Evolutionary conservation across 2,113 vertebrate genomes (phyloP).

Genomic region (Dipodomys stephensi): DNA sequence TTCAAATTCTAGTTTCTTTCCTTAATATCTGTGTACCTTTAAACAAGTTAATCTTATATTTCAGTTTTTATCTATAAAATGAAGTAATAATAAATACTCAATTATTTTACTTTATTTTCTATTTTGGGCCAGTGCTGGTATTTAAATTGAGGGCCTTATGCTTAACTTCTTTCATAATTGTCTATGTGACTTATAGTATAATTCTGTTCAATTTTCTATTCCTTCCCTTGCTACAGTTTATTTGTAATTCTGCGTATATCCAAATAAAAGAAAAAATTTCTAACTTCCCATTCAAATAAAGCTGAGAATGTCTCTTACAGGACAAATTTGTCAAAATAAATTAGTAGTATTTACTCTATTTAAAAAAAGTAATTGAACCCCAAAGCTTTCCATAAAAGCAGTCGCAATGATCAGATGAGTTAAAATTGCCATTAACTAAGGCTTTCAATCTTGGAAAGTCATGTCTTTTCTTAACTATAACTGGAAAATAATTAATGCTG

Average conservation of each 20-base stretch:
- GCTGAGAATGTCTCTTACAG: background rate
- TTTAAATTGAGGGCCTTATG: no score
- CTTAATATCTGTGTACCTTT: background rate
- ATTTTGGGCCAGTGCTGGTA: no score
- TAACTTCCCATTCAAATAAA: background rate
- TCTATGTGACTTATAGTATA: background rate
- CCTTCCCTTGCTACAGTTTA: background rate
- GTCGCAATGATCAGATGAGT: background rate
- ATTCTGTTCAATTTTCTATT: background rate
- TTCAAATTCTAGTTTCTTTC: background rate
- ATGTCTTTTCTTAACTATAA: background rate
- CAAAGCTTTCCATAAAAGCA: background rate
- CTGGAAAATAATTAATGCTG: no score
- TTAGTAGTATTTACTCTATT: background rate
- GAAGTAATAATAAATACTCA: background rate
- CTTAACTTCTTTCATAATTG: background rate
- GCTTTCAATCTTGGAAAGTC: background rate
- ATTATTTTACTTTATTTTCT: no score
- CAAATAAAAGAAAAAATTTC: background rate
- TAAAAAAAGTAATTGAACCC: background rate
- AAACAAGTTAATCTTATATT: background rate
- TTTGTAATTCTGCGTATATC: conserved; percentile 3
- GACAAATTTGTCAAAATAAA: background rate
- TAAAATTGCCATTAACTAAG: background rate
- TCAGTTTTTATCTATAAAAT: background rate